phyloP scores from a whole-genome alignment of 2,113 vertebrate genomes.

The Sterna hirundo region DNA sequence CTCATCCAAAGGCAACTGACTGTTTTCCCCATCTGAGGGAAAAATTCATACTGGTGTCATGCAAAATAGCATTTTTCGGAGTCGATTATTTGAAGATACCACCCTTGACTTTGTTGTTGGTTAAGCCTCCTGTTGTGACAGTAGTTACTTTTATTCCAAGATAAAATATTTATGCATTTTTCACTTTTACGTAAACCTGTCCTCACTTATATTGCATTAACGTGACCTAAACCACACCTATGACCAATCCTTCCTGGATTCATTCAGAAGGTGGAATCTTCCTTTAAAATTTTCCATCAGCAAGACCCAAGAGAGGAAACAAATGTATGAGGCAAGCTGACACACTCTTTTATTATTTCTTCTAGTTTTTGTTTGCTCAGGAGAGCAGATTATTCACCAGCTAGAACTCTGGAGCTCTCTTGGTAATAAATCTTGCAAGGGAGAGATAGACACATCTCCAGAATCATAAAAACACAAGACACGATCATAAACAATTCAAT shows the following conservation, averaged over 20 bases:
- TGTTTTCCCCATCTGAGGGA: neutral
- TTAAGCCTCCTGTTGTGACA: neutral
- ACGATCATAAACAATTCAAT: neutral
- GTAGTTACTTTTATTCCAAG: neutral
- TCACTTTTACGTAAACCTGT: neutral
- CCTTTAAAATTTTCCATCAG: neutral
- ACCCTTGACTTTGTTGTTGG: neutral
- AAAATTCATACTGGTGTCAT: neutral
- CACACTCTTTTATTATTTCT: neutral
- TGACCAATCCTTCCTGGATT: neutral
- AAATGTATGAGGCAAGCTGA: neutral
- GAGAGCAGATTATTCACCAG: neutral
- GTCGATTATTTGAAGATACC: neutral
- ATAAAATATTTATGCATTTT: neutral
- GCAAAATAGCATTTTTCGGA: neutral
- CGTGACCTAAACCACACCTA: neutral
- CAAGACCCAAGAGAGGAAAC: neutral
- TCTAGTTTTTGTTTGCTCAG: neutral
- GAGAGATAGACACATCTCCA: neutral
- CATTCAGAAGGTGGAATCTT: neutral
- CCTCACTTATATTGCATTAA: neutral
- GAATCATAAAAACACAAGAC: neutral
- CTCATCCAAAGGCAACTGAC: neutral
- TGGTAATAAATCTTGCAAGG: neutral
- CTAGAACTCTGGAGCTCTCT: neutral